A percentile compares a stretch with the other conserved stretches of the same genome.
These are phyloP conservation scores for Gavialis gangeticus DNA, from an alignment of 2,113 vertebrate genomes.

Conservation along the genomic window DNA sequence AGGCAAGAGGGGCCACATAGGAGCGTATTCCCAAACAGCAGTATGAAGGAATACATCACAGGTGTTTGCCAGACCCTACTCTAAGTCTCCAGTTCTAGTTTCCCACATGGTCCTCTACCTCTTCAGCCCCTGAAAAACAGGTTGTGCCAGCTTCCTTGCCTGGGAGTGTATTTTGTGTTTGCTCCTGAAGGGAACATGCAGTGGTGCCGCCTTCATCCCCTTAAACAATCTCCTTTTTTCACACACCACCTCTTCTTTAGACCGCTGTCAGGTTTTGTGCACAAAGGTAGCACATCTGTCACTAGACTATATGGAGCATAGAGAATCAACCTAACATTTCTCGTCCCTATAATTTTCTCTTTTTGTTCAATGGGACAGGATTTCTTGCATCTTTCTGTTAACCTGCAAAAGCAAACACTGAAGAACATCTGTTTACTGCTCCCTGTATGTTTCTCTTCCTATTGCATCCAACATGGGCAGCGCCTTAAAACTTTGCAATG, in stretches of 20 bases:
- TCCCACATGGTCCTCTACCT: not conserved
- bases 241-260: not conserved
- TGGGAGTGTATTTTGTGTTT: not conserved
- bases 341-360: not conserved
- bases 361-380: not conserved
- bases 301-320: not conserved
- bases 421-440: not conserved
- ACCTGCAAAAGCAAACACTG: not conserved
- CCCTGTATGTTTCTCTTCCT: not conserved
- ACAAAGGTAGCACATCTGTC: not conserved
- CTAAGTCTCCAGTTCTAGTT: accelerated
- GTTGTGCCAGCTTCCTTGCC: not conserved
- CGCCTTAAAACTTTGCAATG: accelerated
- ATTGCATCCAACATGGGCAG: accelerated
- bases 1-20: accelerated
- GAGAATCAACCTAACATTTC: accelerated
- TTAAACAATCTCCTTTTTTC: accelerated
- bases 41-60: not conserved
- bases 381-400: not conserved
- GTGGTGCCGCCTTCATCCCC: accelerated
- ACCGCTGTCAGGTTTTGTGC: not conserved
- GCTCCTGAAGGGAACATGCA: accelerated
- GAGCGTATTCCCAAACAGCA: not conserved
- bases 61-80: not conserved
- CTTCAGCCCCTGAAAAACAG: not conserved